phyloP scores from a whole-genome alignment of 2,888 invertebrate genomes.

The Mesorhabditis spiculigera region DNA sequence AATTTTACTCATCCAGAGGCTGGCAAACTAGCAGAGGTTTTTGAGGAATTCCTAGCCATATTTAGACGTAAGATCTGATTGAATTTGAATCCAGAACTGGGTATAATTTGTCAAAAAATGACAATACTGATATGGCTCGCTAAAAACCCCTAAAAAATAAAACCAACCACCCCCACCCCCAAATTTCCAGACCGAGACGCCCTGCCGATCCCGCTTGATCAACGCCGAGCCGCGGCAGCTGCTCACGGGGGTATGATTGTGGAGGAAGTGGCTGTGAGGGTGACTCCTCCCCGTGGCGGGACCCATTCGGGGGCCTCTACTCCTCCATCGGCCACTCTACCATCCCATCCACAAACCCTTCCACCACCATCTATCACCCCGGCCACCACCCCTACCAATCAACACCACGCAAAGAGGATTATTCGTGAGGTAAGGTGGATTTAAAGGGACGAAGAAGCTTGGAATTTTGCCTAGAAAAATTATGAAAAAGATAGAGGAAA shows the following conservation, averaged over 20 bases:
- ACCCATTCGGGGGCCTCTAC: not conserved
- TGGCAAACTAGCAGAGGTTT: too few species aligned
- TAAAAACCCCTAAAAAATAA: too few species aligned
- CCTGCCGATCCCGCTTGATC: slow-evolving; percentile 20
- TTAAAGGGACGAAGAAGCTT: too few species aligned
- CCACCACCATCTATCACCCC: slow-evolving; percentile 19
- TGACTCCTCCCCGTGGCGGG: slow-evolving; percentile 16
- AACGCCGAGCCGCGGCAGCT: not conserved
- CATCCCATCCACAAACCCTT: slow-evolving; percentile 10
- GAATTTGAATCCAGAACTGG: too few species aligned
- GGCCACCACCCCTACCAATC: slow-evolving; percentile 14
- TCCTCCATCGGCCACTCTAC: slow-evolving; percentile 5
- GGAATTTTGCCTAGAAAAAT: too few species aligned
- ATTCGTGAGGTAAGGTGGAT: not conserved
- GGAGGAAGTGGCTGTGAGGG: slow-evolving; percentile 11
- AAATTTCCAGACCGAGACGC: slow-evolving; percentile 15
- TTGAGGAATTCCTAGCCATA: too few species aligned
- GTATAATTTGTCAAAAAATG: too few species aligned
- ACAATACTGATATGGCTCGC: too few species aligned
- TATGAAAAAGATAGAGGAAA: too few species aligned
- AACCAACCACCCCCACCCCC: not conserved
- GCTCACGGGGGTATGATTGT: slow-evolving; percentile 10
- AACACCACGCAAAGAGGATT: slow-evolving; percentile 6
- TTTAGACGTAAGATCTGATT: too few species aligned
- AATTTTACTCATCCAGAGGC: too few species aligned